Evolutionary conservation across 1,140 invertebrate species (phyloP).

Genomic region (Zelostemma sp.): DNA sequence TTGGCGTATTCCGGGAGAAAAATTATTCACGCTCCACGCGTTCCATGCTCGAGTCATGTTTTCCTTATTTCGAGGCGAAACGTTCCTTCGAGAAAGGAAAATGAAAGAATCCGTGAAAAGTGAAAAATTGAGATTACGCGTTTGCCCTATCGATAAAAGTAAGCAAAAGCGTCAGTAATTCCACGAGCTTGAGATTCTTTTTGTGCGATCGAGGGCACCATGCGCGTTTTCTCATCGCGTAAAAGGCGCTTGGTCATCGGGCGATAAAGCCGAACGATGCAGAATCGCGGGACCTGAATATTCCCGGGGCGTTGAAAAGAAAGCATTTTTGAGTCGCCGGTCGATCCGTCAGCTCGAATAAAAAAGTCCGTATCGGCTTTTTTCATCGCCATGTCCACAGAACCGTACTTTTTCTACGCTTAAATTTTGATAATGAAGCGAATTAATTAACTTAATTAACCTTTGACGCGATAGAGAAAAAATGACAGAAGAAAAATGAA

Average conservation of each 20-base stretch:
- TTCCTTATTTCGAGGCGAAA: no score
- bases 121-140: no score
- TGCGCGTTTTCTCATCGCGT: background rate
- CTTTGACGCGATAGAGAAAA: background rate
- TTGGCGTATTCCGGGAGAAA: no score
- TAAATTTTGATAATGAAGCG: no score
- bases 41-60: no score
- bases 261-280: conserved; percentile 14
- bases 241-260: conserved; percentile 18
- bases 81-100: no score
- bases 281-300: conserved; percentile 1
- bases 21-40: no score
- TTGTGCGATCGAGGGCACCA: background rate
- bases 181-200: background rate
- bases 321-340: background rate
- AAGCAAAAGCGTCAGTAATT: background rate
- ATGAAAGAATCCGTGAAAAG: no score
- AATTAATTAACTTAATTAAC: background rate
- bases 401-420: no score
- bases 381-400: no score
- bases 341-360: background rate
- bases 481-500: background rate
- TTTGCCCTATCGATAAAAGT: no score
- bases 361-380: no score
- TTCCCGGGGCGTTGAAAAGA: background rate